A percentile compares a stretch with the other conserved stretches of the same genome.
Evolutionary conservation across 2,888 invertebrate genomes (phyloP).

Genomic region (Drosophila quasianomalipes): DNA sequence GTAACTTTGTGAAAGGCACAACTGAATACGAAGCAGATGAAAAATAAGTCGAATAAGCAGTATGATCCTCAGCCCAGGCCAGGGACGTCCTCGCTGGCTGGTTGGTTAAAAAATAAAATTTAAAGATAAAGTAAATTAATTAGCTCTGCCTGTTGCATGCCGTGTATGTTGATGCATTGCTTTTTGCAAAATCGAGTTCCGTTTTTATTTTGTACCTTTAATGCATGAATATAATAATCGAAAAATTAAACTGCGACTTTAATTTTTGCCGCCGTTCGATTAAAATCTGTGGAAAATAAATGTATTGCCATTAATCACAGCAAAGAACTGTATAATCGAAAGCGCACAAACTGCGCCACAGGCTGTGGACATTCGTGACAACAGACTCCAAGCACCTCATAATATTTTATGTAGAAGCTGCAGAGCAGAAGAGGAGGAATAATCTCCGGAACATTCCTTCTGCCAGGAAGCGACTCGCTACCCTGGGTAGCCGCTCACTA

Average conservation of each 20-base stretch:
- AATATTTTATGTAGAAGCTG: background rate
- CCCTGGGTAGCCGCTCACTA: background rate
- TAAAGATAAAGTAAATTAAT: slow-evolving; percentile 63
- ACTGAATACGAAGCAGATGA: slow-evolving; percentile 27
- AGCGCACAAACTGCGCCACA: background rate
- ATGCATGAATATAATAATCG: slow-evolving; percentile 28
- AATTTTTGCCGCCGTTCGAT: background rate
- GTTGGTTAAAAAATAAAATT: slow-evolving; percentile 3
- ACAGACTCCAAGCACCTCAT: background rate
- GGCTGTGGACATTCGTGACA: background rate
- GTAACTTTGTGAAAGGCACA: slow-evolving; percentile 57
- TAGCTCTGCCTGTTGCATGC: slow-evolving; percentile 64
- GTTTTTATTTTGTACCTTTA: slow-evolving; percentile 51
- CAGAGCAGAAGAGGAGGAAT: background rate
- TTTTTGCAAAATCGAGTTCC: slow-evolving; percentile 39
- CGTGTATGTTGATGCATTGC: slow-evolving; percentile 30
- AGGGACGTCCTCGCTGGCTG: slow-evolving; percentile 28
- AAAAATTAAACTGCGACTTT: slow-evolving; percentile 10
- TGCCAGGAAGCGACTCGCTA: background rate
- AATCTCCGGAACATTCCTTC: background rate
- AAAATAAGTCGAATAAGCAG: background rate
- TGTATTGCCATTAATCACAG: background rate
- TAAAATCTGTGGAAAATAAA: slow-evolving; percentile 1
- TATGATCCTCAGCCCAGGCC: slow-evolving; percentile 42
- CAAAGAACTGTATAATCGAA: background rate